Base-by-base conservation (phyloP, 2,888 invertebrate genomes). In the Masnerella sp. region DNA sequence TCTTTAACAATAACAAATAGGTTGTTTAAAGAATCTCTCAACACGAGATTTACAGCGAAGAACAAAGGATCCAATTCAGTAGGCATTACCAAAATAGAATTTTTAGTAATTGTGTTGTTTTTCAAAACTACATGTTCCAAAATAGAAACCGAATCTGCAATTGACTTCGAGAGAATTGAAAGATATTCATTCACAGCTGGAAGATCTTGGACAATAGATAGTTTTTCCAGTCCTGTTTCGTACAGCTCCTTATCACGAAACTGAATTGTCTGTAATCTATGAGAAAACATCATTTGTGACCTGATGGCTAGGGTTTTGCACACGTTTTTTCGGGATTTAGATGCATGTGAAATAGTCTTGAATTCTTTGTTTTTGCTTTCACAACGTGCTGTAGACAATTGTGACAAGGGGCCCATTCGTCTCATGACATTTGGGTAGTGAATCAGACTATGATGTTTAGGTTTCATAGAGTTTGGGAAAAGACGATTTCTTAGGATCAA, bases 371-470 rank as follows among this genome's bases (percentile, higher is more conserved):
- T 65, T 49, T 75, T 74, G 22, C 65, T 74, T 51, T 78, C 77
- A 22, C 58, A 75, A 20, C 64, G 42, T 51, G 73, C 67, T 8
- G 64, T 51, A 5, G 56, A 74, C 17, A 70, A 8, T 43, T 62
- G 47, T n/a, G 11, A 11, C 11, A 73, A 43, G 25, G 77, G 76
- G 5, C 76, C 70, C 22, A 72, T 61, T 11, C 38, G 25, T 14
- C 40, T 25, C 59, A 77, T 67, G 2, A 72, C 11, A 14, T 7
- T 49, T 1, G 64, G 34, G 40, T 76, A 78, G 64, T 78, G 78
- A 5, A 75, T 7, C 0, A 74, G 28, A 12, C 69, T 54, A 30
- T 78, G 77, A 65, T 77, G 75, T 56, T 78, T 77, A 0, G 68
- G 61, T 43, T 76, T 77, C 8, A 78, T n/a, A 25, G 3, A 47